Evolutionary conservation across 2,113 vertebrate species (phyloP), one percentile per base, ranked within the genome.

Genomic region (Psilopsiagon aymara): DNA sequence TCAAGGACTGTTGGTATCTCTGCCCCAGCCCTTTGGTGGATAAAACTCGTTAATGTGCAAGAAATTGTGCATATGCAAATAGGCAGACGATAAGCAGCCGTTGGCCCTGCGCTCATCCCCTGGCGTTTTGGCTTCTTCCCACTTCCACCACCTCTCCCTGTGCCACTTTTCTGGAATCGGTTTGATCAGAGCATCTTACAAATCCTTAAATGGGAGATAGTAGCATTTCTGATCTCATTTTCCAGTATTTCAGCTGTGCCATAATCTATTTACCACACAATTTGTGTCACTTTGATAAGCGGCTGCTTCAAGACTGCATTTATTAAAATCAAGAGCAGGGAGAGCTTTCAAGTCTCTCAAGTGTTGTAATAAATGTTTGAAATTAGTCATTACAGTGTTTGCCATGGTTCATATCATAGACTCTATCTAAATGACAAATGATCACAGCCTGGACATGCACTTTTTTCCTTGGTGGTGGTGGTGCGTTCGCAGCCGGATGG

Each of bases 281-380:
- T 98, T 98, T 98, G 97, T 98, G 98, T 98, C 98, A 98, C 97
- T 98, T 98, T 98, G 98, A 98, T 98, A 98, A 98, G 98, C 97
- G 92, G 97, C 97, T 97, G 97, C 97, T 98, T 98, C 97, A 95
- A 98, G 98, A 98, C 94, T 82, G 97, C 98, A 98, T 98, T 98
- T 98, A 98, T 98, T 98, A 98, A 98, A 98, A 98, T 98, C 98
- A 98, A 98, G 98, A 97, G 97, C 94, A 80, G 93, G 96, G 97
- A 97, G 96, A 98, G 97, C 96, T 98, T 98, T 97, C 96, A 97
- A 97, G 97, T 98, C 97, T 98, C 97, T 96, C 98, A 96, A 98
- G 97, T 98, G 97, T 97, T 96, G 98, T 98, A 98, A 98, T 98
- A 98, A 98, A 98, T 98, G 98, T 98, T 98, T 97, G 97, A 97